Base-by-base conservation (phyloP, 1,140 invertebrate genomes). In the Gonioctena quinquepunctata region DNA sequence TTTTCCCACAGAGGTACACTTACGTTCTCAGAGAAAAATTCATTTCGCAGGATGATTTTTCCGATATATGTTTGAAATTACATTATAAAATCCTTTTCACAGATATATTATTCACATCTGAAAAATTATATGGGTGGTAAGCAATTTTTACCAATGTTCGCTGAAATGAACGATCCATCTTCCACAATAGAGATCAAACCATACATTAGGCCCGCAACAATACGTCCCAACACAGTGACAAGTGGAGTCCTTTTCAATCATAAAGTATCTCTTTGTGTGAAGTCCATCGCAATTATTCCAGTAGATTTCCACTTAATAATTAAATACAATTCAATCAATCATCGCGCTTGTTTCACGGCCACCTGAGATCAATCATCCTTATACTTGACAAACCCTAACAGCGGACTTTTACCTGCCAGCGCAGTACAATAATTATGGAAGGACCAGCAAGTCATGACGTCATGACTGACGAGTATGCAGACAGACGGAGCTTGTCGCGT, bases 291-390 rank as follows among this genome's bases (percentile, higher is more conserved):
- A 66, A 66, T 66, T 66, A 66, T 54, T 16, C 48, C 18, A 16
- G 62, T 50, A 48, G 28, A 64, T 50, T 27, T 64, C 65, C 52
- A 33, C 48, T 59, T 33, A 28, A 64, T 69, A 69, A 69, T 69
- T 69, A 63, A 69, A 69, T 64, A 56, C 61, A 62, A 69, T 69
- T 69, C 61, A 69, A 69, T 69, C 68, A 69, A 64, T 69, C 68
- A 69, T 52, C 68, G 61, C 60, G 60, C 54, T 62, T 56, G 60
- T 61, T 62, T 49, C 49, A 50, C 57, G 67, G 48, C 50, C 52
- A 69, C 57, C 28, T 56, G 25, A 62, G 59, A 69, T 69, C 60
- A 62, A 69, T 69, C 60, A 69, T 69, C 60, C 48, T 33, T 18
- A 52, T 69, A 54, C 60, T 68, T 64, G 68, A 69, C 60, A 42